phyloP scores from a whole-genome alignment of 2,888 invertebrate genomes.

The Carabus problematicus region DNA sequence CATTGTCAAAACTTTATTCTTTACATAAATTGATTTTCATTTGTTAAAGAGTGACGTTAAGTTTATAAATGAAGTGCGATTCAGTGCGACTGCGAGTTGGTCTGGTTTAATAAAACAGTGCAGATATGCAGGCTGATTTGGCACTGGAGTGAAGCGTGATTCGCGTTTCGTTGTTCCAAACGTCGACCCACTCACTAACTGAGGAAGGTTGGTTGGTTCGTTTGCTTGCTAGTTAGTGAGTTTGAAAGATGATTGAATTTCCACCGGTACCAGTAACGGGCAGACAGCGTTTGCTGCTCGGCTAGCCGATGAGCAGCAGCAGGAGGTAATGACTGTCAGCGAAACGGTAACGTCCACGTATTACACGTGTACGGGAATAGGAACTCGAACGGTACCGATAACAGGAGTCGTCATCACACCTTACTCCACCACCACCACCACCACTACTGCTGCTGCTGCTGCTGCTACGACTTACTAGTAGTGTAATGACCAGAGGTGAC shows the following conservation, averaged over 20 bases:
- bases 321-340: constrained; percentile 10
- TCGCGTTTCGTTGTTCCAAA: not conserved
- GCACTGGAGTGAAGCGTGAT: constrained; percentile 5
- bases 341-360: not conserved
- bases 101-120: constrained; percentile 20
- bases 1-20: constrained; percentile 38
- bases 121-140: constrained; percentile 16
- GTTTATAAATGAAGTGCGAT: constrained; percentile 36
- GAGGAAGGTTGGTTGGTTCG: constrained; percentile 8
- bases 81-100: constrained; percentile 24
- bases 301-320: constrained; percentile 4
- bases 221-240: constrained; percentile 9
- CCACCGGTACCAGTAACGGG: constrained; percentile 2
- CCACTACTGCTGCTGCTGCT: too few relatives aligned
- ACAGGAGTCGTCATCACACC: not conserved
- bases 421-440: too few relatives aligned
- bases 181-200: not conserved
- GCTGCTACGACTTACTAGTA: too few relatives aligned
- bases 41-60: constrained; percentile 36
- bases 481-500: constrained; percentile 1
- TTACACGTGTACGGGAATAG: not conserved
- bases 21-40: constrained; percentile 40
- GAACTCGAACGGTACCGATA: not conserved
- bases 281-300: constrained; percentile 1
- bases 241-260: constrained; percentile 31